Conservation (phyloP, 2,888 invertebrate species). For the Eupeodes luniger region DNA sequence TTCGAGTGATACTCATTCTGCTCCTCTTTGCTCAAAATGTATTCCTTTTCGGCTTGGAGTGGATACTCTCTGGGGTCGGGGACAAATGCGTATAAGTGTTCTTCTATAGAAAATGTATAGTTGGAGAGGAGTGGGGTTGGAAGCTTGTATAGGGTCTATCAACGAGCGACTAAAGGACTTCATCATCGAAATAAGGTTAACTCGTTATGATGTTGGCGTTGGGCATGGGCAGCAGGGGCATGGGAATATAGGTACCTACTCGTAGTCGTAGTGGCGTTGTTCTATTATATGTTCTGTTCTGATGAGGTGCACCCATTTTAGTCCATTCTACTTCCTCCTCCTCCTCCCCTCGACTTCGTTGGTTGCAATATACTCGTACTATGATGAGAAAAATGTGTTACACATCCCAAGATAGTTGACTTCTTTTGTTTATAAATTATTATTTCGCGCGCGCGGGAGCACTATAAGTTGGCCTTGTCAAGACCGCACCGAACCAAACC, state of each 20-base stretch:
- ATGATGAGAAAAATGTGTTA: conserved; percentile 62
- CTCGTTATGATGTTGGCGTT: conserved; percentile 62
- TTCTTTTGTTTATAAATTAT: conserved; percentile 70
- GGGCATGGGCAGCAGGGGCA: conserved; percentile 18
- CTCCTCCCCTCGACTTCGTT: not conserved
- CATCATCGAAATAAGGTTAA: conserved; percentile 68
- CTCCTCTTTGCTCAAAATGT: conserved; percentile 31
- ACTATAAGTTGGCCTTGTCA: conserved; percentile 42
- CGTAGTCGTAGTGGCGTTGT: conserved; percentile 2
- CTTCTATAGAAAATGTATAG: not conserved
- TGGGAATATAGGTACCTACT: not conserved
- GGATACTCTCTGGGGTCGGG: conserved; percentile 54
- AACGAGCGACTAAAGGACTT: conserved; percentile 10
- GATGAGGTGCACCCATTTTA: conserved; percentile 23
- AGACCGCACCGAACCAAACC: not conserved
- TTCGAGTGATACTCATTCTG: conserved; percentile 34
- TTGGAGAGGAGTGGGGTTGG: not conserved
- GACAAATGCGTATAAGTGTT: conserved; percentile 66
- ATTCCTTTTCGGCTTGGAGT: conserved; percentile 52
- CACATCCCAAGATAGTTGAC: conserved; percentile 73
- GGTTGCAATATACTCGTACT: not conserved
- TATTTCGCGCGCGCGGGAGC: conserved; percentile 38
- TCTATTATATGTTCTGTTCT: not conserved
- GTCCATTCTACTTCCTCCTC: conserved; percentile 10
- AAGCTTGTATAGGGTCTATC: not conserved